Evolutionary conservation across 2,797 vertebrate genomes (phyloP), one percentile per base, ranked within the genome.

Genomic region (Cuculus canorus): DNA sequence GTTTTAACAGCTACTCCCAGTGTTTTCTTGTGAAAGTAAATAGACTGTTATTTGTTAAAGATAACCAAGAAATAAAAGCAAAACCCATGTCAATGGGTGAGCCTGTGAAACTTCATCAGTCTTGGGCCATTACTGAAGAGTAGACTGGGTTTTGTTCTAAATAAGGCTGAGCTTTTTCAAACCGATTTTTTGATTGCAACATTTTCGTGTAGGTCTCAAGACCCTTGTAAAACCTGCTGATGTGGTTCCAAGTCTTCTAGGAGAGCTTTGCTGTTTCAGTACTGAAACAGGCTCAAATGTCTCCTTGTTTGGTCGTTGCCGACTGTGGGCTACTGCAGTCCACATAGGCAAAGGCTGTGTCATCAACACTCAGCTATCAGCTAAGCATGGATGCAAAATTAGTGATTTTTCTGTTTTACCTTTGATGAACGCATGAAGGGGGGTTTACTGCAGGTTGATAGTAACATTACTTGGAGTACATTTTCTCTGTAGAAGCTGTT

Each of bases 381-480:
- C n/a, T 85, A 24, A 30, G 32, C 33, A 3, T 4, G 27, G 75
- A 7, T 54, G 53, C 41, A 32, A 13, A 86, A 37, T 48, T 15
- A 11, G 6, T 8, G 19, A 0, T 0, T 7, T 81, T 86, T 65
- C 33, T 90, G 32, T 2, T 43, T 89, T 60, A 14, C 17, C 37
- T 87, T 79, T 64, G 13, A 6, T 37, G 23, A 78, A 60, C 32
- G 71, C 81, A 23, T 61, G 65, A 69, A 70, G 7, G 6, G 18
- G 6, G 2, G 0, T 25, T 92, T 70, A 27, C 79, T 68, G 33
- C 45, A 57, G 28, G 24, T 35, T 50, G 57, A 7, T 23, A 23
- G 22, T 13, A 79, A 9, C 0, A 0, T 64, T 68, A 32, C 37
- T 28, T 41, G 37, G 45, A 77, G 47, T 41, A 22, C 2, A 2